Percentiles rank a stretch among this genome's conserved stretches.
These are phyloP conservation scores for Podilymbus podiceps DNA, from an alignment of 2,113 vertebrate genomes.

Conservation along the genomic window DNA sequence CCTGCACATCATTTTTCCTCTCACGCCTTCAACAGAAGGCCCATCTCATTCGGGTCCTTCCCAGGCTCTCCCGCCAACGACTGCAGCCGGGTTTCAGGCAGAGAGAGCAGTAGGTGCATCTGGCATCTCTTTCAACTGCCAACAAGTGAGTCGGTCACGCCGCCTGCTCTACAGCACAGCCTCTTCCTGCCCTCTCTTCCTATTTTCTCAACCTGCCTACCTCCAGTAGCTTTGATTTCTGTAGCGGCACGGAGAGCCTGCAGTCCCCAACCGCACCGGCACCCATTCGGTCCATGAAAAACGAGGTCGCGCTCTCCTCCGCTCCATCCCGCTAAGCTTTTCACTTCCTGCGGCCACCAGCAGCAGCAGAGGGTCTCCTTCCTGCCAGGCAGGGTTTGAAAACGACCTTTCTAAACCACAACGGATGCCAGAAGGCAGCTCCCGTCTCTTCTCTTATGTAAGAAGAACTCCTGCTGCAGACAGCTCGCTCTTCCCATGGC, in stretches of 20 bases:
- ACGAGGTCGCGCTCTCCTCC: fast-evolving
- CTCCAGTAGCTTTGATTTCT: neutral
- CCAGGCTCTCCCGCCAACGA: neutral
- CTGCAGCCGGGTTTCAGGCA: neutral
- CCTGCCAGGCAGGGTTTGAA: neutral
- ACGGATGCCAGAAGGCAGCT: neutral
- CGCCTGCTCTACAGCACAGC: neutral
- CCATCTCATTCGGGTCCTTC: fast-evolving
- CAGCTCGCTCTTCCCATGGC: neutral
- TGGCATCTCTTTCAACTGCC: neutral
- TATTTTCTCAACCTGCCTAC: neutral
- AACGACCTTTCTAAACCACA: neutral
- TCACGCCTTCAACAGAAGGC: neutral
- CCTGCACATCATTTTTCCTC: neutral
- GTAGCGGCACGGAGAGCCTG: neutral
- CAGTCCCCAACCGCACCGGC: neutral
- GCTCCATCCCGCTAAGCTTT: fast-evolving
- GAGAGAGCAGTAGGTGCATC: neutral
- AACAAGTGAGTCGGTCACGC: fast-evolving
- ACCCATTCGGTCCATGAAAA: fast-evolving
- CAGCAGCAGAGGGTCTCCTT: neutral
- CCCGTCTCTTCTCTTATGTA: neutral
- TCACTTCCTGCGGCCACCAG: fast-evolving
- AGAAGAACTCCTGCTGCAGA: neutral
- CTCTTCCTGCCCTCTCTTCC: neutral